phyloP scores from a whole-genome alignment of 2,888 invertebrate species.

The Spisula subtruncata region DNA sequence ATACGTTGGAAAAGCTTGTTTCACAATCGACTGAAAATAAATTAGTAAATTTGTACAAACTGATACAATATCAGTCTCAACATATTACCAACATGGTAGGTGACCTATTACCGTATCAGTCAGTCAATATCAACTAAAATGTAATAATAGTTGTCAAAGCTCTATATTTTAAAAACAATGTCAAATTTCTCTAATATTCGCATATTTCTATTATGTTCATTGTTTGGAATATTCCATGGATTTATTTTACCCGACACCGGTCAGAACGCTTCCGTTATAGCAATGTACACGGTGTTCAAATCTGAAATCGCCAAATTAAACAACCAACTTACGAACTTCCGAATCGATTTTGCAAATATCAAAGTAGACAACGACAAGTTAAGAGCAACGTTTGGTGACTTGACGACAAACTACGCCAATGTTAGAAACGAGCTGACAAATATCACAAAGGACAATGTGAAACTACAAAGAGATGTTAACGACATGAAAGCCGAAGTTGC shows the following conservation, averaged over 20 bases:
- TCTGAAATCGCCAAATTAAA: conserved; percentile 26
- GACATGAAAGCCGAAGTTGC: not conserved
- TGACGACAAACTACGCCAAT: not conserved
- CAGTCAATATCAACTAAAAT: too few relatives aligned
- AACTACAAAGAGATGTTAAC: not conserved
- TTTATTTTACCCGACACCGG: conserved; percentile 16
- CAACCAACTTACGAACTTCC: not conserved
- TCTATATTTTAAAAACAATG: not conserved
- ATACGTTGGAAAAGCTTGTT: too few relatives aligned
- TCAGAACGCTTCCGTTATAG: conserved; percentile 24
- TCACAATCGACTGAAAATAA: too few relatives aligned
- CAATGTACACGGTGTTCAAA: conserved; percentile 27
- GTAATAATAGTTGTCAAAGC: not conserved
- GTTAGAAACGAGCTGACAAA: not conserved
- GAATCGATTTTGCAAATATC: conserved; percentile 12
- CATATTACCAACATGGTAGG: too few relatives aligned
- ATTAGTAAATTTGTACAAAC: too few relatives aligned
- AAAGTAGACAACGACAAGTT: conserved; percentile 12
- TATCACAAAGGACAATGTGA: not conserved
- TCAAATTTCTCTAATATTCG: not conserved
- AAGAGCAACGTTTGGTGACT: not conserved
- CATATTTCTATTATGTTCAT: not conserved
- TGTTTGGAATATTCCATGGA: not conserved
- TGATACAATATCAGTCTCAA: too few relatives aligned
- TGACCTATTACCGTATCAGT: too few relatives aligned